phyloP scores from a whole-genome alignment of 1,140 invertebrate species.

The Sinonovacula constricta region DNA sequence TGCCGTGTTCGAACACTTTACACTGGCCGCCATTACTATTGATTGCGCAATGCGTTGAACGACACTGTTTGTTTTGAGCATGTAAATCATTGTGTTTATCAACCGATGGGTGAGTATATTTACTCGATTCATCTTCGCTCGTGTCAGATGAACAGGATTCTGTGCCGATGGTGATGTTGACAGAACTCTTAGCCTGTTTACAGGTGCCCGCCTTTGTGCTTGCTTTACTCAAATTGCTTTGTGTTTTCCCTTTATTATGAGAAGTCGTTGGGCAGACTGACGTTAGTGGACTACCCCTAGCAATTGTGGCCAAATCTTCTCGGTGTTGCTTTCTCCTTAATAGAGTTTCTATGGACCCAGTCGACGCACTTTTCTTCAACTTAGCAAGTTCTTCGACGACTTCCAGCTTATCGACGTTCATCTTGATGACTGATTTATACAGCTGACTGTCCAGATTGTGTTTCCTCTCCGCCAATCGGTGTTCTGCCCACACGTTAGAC shows the following conservation, averaged over 20 bases:
- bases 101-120: not conserved
- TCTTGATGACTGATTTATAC: constrained; percentile 32
- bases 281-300: too few species aligned
- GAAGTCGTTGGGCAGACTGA: not conserved
- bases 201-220: not conserved
- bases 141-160: constrained; percentile 2
- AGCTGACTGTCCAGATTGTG: constrained; percentile 22
- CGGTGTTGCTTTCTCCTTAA: not conserved
- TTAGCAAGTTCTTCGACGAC: constrained; percentile 29
- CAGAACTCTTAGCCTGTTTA: not conserved
- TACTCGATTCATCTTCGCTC: constrained; percentile 9
- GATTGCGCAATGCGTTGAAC: too few species aligned
- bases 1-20: not conserved
- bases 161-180: constrained; percentile 33
- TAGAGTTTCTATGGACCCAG: constrained; percentile 24
- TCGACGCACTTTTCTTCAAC: constrained; percentile 41
- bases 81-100: too few species aligned
- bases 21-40: not conserved
- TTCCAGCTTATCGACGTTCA: constrained; percentile 38
- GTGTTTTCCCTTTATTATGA: not conserved
- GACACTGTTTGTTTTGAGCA: too few species aligned
- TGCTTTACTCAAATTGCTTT: not conserved
- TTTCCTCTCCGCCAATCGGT: constrained; percentile 34
- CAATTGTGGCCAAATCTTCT: not conserved
- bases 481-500: constrained; percentile 30